These are phyloP conservation scores for Argyrosomus japonicus DNA, from an alignment of 2,113 vertebrate genomes.

Conservation along the genomic window DNA sequence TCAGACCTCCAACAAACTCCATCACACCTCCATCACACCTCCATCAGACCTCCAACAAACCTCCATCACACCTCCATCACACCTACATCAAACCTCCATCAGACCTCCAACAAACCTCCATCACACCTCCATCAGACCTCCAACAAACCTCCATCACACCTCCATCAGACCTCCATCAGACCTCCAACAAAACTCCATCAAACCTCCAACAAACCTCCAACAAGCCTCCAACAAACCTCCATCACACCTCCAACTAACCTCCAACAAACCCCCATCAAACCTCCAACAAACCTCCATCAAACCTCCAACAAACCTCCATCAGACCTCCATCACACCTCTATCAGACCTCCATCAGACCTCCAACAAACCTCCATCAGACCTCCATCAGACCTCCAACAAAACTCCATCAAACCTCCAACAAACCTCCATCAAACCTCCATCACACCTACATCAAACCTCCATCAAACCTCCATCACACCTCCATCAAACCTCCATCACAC, in stretches of 20 bases:
- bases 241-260: neutral
- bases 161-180: neutral
- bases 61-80: neutral
- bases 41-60: no score
- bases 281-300: neutral
- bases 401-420: no score
- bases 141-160: neutral
- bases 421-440: neutral
- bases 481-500: neutral
- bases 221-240: neutral
- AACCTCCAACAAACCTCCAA: no score
- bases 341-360: no score
- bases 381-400: neutral
- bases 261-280: no score
- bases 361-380: neutral
- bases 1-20: neutral
- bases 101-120: no score
- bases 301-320: slow-evolving; percentile 5
- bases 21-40: neutral
- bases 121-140: neutral
- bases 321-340: neutral
- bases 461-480: neutral
- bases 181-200: neutral
- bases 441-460: slow-evolving; percentile 3
- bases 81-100: no score